A percentile compares a stretch with the other conserved stretches of the same genome.
phyloP scores from a whole-genome alignment of 2,888 invertebrate genomes.

The Bellardia pandia region DNA sequence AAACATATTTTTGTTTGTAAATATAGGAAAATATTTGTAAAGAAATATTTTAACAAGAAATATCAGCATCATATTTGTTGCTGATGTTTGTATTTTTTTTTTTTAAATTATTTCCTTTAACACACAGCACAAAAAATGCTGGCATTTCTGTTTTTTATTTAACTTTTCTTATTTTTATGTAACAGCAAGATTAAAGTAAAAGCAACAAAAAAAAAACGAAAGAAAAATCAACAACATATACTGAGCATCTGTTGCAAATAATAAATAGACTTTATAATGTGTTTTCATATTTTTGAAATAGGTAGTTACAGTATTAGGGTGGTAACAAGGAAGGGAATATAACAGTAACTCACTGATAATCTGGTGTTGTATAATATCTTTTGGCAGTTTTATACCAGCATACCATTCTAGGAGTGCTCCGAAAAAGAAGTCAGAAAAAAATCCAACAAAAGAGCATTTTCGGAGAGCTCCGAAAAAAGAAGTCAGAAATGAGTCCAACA shows the following conservation, averaged over 20 bases:
- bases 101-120: conserved; percentile 24
- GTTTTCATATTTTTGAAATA: conserved; percentile 39
- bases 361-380: no score
- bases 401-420: no score
- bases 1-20: not conserved
- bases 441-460: no score
- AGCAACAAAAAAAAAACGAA: not conserved
- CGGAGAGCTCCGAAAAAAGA: no score
- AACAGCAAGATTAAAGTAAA: conserved; percentile 27
- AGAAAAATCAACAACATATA: conserved; percentile 15
- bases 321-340: not conserved
- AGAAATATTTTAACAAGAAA: conserved; percentile 47
- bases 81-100: conserved; percentile 6
- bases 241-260: conserved; percentile 46
- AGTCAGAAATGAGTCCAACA: no score
- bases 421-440: no score
- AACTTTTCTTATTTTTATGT: not conserved
- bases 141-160: not conserved
- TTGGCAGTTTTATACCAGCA: no score
- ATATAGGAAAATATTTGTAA: not conserved
- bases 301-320: conserved; percentile 1
- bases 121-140: not conserved
- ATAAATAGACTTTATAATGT: conserved; percentile 47
- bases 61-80: conserved; percentile 13
- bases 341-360: no score